Base-by-base conservation (phyloP, 2,888 invertebrate species). In the Erebia epiphron region DNA sequence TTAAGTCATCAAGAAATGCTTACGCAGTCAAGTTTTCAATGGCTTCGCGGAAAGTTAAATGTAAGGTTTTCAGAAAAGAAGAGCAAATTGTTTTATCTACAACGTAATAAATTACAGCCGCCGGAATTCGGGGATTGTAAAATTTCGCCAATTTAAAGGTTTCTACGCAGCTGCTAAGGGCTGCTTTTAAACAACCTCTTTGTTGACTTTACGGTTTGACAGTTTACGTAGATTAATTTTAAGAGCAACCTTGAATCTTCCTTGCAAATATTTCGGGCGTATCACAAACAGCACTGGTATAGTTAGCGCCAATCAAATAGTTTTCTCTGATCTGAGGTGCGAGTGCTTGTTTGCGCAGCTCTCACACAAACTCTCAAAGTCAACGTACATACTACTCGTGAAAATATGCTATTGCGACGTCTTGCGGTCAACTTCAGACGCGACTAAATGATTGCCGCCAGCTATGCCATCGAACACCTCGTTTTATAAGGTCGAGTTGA, bases 31-130 rank as follows among this genome's bases (percentile, higher is more conserved):
- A 75, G 75, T 73, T 73, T 73, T 72, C 72, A 75, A 71, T 71
- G 71, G 69, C 72, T 67, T 70, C 83, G 83, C 84, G 56, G 60
- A 69, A 73, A 71, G 71, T 72, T 72, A 68, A 72, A 73, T 68
- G 57, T 68, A 72, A 68, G 57, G 57, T 57, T 46, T 73, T 64
- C 41, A 21, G 63, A 63, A 66, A 72, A 74, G 68, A 72, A 69
- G 68, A 69, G 67, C 69, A 72, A 70, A 74, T 74, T 74, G 68
- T 71, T 75, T 72, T 68, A 74, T 72, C 66, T 72, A 68, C 67
- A 72, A 72, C 52, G 67, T 70, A 67, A 73, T 71, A 71, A 75
- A 72, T 74, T 69, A 72, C 65, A 62, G 58, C 65, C 70, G 43
- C 65, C 58, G 61, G 67, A 60, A 64, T 75, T 71, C 66, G 43